Evolutionary conservation across 2,888 invertebrate species (phyloP).

Genomic region (Synanthedon andrenaeformis): DNA sequence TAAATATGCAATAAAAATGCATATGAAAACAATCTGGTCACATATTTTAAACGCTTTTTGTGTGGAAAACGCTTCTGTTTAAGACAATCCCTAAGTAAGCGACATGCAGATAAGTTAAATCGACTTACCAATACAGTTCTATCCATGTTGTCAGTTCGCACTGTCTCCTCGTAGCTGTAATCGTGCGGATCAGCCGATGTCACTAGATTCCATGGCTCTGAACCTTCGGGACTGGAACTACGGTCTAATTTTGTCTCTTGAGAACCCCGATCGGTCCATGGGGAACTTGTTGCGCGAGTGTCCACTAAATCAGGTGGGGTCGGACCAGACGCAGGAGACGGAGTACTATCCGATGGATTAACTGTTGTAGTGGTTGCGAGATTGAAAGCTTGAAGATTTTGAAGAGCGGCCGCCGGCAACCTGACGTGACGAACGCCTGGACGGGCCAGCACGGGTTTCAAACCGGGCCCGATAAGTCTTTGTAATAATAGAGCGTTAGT

Average conservation of each 20-base stretch:
- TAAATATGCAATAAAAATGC: too few species aligned
- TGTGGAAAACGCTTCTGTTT: too few species aligned
- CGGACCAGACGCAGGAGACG: constrained; percentile 36
- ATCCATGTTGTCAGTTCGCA: constrained; percentile 49
- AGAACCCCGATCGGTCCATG: constrained; percentile 45
- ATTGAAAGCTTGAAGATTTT: constrained; percentile 55
- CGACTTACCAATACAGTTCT: constrained; percentile 59
- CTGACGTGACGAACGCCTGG: constrained; percentile 70
- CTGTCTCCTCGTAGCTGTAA: constrained; percentile 56
- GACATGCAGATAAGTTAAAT: not conserved
- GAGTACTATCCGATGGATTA: constrained; percentile 45
- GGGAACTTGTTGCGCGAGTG: constrained; percentile 41
- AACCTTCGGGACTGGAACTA: constrained; percentile 48
- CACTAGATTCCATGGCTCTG: constrained; percentile 53
- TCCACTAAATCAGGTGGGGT: constrained; percentile 52
- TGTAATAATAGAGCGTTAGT: constrained; percentile 76
- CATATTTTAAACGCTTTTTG: too few species aligned
- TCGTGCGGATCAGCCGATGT: constrained; percentile 42
- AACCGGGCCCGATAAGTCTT: constrained; percentile 74
- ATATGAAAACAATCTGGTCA: too few species aligned
- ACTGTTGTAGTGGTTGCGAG: constrained; percentile 34
- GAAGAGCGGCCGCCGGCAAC: constrained; percentile 53
- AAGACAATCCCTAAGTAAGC: too few species aligned
- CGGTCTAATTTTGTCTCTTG: constrained; percentile 43
- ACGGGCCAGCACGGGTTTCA: constrained; percentile 64